Base-by-base conservation (phyloP, 2,888 invertebrate species). In the Scelioninae gen. 2 region DNA sequence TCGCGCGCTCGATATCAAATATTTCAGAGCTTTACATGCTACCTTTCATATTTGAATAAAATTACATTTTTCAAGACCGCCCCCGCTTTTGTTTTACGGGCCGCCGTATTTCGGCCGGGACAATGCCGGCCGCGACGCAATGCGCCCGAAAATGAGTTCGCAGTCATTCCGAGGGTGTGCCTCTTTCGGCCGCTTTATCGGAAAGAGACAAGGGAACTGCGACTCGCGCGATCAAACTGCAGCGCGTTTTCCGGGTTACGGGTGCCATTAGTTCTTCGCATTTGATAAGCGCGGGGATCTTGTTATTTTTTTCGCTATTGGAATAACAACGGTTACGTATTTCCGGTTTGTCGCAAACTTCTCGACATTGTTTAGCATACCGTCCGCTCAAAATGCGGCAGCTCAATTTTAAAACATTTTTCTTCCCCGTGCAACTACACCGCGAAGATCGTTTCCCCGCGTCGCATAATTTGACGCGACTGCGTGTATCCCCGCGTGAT, bases 1-100 rank as follows among this genome's bases (percentile, higher is more conserved):
- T 71, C 60, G 58, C 71, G 71, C 58, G 58, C 58, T 65, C 64
- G 58, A 65, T 60, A 64, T 57, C 50, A 57, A 71, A 71, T 58
- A 60, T 71, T 70, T 71, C 64, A 52, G 52, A 57, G 71, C 71
- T 65, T 71, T 65, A 46, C 63, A 71, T 50, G 57, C 70, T 64
- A 58, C 58, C 69, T 70, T 63, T 71, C 71, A 71, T 71, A 71
- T 71, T 71, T 71, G 58, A 71, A 64, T 71, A 64, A 64, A 64
- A 71, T 64, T 71, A 71, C 64, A 65, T 60, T 64, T 71, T 71
- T 71, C 57, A 53, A 57, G 2, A 16, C 55, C 46, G 46, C 25
- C 46, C 52, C 46, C 46, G 55, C 48, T 18, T 70, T 70, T 70
- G 70, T 70, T 70, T 25, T 48, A 25, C 57, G 39, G 3, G 5